Conservation (phyloP, 2,888 invertebrate species). For the Hipparchia semele region DNA sequence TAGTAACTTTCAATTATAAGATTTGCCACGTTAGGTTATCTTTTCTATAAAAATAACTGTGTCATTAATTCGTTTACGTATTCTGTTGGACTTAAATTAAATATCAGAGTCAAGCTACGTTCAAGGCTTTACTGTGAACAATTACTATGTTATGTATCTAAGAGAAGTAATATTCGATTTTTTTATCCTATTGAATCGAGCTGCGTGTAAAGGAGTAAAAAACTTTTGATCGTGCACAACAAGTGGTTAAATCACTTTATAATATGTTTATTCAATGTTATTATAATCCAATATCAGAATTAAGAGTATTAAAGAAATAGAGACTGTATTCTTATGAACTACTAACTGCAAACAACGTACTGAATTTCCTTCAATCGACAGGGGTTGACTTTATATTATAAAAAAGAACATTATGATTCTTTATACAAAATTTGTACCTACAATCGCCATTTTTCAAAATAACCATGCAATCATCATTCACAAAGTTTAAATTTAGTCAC, state of each 20-base stretch:
- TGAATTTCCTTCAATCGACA: conserved; percentile 17
- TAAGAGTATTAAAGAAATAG: conserved; percentile 38
- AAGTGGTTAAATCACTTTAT: conserved; percentile 32
- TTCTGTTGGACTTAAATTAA: conserved; percentile 21
- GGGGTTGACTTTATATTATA: conserved; percentile 23
- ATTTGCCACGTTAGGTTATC: not conserved
- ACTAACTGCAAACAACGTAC: conserved; percentile 27
- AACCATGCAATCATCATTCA: conserved; percentile 39
- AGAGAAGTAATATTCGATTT: conserved; percentile 20
- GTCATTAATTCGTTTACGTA: conserved; percentile 3
- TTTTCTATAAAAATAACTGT: not conserved
- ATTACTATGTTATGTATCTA: not conserved
- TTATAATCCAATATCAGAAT: conserved; percentile 37
- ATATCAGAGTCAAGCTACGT: conserved; percentile 21
- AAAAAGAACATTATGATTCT: conserved; percentile 30
- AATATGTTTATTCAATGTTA: conserved; percentile 25
- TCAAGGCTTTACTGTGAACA: conserved; percentile 20
- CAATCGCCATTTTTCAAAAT: conserved; percentile 39
- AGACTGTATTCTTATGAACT: conserved; percentile 27
- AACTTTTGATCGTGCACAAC: conserved; percentile 35
- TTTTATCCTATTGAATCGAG: conserved; percentile 21
- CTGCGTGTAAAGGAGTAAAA: conserved; percentile 34
- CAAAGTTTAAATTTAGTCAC: conserved; percentile 40
- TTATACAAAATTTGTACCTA: conserved; percentile 41
- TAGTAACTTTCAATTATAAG: conserved; percentile 5